These are phyloP conservation scores for Ecdyonurus torrentis DNA, from an alignment of 2,888 invertebrate genomes.

Conservation along the genomic window DNA sequence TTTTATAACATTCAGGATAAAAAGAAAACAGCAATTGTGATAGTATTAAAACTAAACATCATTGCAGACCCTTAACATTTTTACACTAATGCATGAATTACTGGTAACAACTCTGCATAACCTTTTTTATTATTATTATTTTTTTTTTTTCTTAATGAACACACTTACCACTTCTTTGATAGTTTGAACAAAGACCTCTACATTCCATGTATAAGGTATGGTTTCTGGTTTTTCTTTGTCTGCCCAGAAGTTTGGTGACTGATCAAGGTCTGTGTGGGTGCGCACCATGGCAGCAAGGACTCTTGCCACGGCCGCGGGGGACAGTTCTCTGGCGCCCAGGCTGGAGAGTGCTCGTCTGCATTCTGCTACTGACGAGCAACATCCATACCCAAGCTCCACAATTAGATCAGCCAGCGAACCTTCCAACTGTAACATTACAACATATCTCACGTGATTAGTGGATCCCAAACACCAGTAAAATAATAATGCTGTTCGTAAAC, in stretches of 20 bases:
- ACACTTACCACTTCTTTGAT: slow-evolving; percentile 61
- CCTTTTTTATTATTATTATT: no score
- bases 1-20: no score
- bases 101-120: no score
- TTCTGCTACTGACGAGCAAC: slow-evolving; percentile 72
- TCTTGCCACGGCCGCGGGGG: slow-evolving; percentile 67
- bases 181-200: slow-evolving; percentile 85
- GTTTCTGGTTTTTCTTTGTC: slow-evolving; percentile 14
- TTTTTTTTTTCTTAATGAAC: no score
- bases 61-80: no score
- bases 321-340: slow-evolving; percentile 62
- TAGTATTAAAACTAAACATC: no score
- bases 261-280: slow-evolving; percentile 59
- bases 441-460: neutral
- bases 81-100: no score
- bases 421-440: slow-evolving; percentile 35
- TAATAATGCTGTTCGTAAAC: neutral
- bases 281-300: slow-evolving; percentile 75
- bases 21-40: no score
- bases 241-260: slow-evolving; percentile 20
- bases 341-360: slow-evolving; percentile 72
- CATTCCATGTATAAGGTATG: slow-evolving; percentile 62
- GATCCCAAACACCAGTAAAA: neutral
- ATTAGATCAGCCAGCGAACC: slow-evolving; percentile 74
- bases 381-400: slow-evolving; percentile 80